Percentiles rank a stretch among this genome's conserved stretches.
phyloP scores from a whole-genome alignment of 2,888 invertebrate genomes.

The Sarcophaga rosellei region DNA sequence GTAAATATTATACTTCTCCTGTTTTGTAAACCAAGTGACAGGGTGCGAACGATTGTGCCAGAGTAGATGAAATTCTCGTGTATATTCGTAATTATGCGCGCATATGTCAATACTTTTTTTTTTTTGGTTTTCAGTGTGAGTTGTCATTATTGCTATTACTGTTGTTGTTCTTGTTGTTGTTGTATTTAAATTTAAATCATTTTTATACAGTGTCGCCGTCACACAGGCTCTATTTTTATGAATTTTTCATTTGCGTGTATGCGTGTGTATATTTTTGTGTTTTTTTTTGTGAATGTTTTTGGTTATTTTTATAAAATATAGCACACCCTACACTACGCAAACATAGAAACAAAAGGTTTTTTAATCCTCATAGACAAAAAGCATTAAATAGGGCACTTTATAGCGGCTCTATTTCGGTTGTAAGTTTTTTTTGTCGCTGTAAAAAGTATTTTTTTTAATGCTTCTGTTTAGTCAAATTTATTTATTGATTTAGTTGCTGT shows the following conservation, averaged over 20 bases:
- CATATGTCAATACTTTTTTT: conserved; percentile 68
- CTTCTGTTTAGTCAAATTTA: conserved; percentile 27
- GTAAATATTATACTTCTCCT: not conserved
- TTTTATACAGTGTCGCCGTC: conserved; percentile 61
- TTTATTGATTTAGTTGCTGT: conserved; percentile 5
- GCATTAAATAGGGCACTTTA: too few species aligned
- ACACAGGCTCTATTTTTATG: conserved; percentile 48
- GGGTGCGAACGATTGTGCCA: conserved; percentile 17
- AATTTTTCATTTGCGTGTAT: conserved; percentile 13
- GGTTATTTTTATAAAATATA: conserved; percentile 7
- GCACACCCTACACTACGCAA: too few species aligned
- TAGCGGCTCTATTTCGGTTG: too few species aligned
- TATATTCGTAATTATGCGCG: conserved; percentile 68
- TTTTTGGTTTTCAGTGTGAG: conserved; percentile 54
- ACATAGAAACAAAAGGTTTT: too few species aligned
- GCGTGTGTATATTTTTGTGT: not conserved
- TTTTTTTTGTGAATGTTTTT: conserved; percentile 35
- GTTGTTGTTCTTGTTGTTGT: conserved; percentile 41
- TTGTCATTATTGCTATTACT: conserved; percentile 35
- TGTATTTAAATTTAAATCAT: conserved; percentile 65
- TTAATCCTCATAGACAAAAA: too few species aligned
- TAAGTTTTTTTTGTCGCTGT: too few species aligned
- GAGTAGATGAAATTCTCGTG: conserved; percentile 33
- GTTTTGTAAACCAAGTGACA: not conserved
- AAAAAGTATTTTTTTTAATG: not conserved